Evolutionary conservation across 2,888 invertebrate species (phyloP).

Genomic region (Diplolepis rosae): DNA sequence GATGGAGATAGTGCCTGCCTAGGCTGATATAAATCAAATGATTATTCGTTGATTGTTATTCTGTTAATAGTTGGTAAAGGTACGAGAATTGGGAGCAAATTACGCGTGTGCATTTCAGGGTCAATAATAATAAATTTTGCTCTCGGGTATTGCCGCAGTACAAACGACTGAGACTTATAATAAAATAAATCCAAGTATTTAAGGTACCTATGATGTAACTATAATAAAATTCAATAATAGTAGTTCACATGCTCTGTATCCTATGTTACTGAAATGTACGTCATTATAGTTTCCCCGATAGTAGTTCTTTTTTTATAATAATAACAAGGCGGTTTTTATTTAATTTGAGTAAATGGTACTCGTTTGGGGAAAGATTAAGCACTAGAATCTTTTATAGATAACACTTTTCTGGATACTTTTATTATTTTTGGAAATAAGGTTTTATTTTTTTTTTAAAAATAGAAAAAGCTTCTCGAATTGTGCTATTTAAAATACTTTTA

Average conservation of each 20-base stretch:
- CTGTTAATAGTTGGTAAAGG: slow-evolving; percentile 10
- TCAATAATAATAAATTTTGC: slow-evolving; percentile 6
- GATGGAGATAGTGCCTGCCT: slow-evolving; percentile 1
- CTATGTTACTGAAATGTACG: background rate
- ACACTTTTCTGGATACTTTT: background rate
- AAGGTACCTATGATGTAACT: slow-evolving; percentile 32
- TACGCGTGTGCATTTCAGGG: background rate
- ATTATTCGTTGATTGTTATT: slow-evolving; percentile 23
- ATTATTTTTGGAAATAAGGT: background rate
- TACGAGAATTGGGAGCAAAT: slow-evolving; percentile 1
- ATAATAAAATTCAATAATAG: background rate
- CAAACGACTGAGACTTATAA: slow-evolving; percentile 40
- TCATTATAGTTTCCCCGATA: background rate
- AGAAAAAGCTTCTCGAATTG: background rate
- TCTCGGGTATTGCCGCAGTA: slow-evolving; percentile 33
- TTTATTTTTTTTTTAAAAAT: background rate
- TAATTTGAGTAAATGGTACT: background rate
- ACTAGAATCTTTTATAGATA: too few species aligned
- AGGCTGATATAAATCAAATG: background rate
- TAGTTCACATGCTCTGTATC: background rate
- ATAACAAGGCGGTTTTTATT: background rate
- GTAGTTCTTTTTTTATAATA: background rate
- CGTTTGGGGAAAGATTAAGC: too few species aligned
- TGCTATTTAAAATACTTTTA: slow-evolving; percentile 18
- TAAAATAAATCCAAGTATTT: slow-evolving; percentile 53